Evolutionary conservation across 2,888 invertebrate genomes (phyloP), one percentile per base, ranked within the genome.

Genomic region (Andrena camellia): DNA sequence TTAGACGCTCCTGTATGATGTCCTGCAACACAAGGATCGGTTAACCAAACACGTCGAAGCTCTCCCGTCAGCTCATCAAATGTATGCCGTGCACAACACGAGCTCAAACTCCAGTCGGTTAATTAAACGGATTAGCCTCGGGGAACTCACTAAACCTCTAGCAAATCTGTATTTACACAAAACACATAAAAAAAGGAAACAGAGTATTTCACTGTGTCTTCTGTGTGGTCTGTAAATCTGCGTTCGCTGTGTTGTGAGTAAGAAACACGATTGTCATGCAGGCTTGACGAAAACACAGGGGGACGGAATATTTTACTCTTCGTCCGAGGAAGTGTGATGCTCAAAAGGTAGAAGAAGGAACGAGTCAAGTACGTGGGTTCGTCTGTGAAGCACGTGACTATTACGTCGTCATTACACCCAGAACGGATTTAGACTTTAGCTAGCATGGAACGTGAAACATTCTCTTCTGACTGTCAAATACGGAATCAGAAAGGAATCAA

Each of bases 1-100:
- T 96, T 93, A 97, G 95, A 94, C 96, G 96, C 71, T 94, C 94
- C 83, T 93, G 92, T 62, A 95, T 87, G 75, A 92, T 91, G 57
- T 93, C 94, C 93, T 93, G 91, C 66, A 88, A 88, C 75, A 86
- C 50, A 82, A 72, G 26, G 0, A 4, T n/a, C 60, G 20, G 26
- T 88, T 84, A 84, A 31, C 17, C n/a, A 59, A 63, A 6, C 17
- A 26, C 35, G 62, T 31, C 54, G 20, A 20, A 20, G 23, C 26
- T 20, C 3, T 2, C 20, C 10, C 1, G 10, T 23, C 1, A 33
- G 23, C 10, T 26, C 33, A 20, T 54, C 63, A 68, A 62, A 81
- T 74, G 59, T 85, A 89, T 89, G 88, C 84, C 88, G 90, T 89
- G 89, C 90, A 90, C 74, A 80, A 77, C 79, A 87, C 78, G 79